Base-by-base conservation (phyloP, 2,888 invertebrate species). In the Tenthredo notha region DNA sequence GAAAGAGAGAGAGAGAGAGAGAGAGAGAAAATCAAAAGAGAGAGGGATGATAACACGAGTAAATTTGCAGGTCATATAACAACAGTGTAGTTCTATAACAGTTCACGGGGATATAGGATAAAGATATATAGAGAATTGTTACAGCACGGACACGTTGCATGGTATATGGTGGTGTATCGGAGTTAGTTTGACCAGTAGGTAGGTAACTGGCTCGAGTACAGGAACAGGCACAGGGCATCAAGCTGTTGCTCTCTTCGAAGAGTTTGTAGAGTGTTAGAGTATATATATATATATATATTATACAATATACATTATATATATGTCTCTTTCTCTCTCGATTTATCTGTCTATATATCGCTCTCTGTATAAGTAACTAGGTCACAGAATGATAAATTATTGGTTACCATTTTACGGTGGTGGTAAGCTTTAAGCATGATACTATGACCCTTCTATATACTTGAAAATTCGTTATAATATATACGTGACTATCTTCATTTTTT, bases 301-400 rank as follows among this genome's bases (percentile, higher is more conserved):
- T n/a, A n/a, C n/a, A n/a, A n/a, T n/a, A n/a, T n/a, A n/a, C n/a
- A n/a, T n/a, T n/a, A n/a, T 9, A 40, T 2, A 43, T 43, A 2
- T 43, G 10, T 43, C 12, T 47, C 47, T 47, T 47, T 47, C 47
- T 47, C 47, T 47, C 15, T 47, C 12, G 12, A 15, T 47, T 4
- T 47, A 47, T 47, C 15, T 12, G 9, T 61, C 5, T 21, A 61
- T 25, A 7, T 61, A 10, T 61, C 61, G 21, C 21, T 61, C 21
- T 10, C 25, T 61, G 25, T 9, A 9, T n/a, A n/a, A n/a, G 21
- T 21, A 61, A 61, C 61, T 61, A 21, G 61, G 61, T 61, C 61
- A 61, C 21, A 61, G 61, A 72, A 75, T 75, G 75, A 75, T 75
- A 43, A 43, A 75, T 75, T 43, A 75, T 75, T 75, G 75, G 75